phyloP scores from a whole-genome alignment of 2,797 vertebrate species.

The Enteromius trimaculatus region DNA sequence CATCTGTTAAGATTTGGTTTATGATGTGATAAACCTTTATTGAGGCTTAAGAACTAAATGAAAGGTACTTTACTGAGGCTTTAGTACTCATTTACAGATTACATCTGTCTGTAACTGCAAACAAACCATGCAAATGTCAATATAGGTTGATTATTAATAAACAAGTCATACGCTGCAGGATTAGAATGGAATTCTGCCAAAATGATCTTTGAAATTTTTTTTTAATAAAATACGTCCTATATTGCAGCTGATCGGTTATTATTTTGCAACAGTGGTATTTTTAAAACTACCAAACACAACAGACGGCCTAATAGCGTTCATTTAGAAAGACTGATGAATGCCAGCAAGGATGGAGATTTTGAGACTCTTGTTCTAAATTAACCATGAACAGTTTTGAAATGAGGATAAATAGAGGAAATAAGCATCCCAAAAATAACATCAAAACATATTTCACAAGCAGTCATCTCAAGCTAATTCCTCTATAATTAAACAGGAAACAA shows the following conservation, averaged over 20 bases:
- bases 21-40: constrained; percentile 53
- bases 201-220: neutral
- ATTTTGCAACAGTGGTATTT: constrained; percentile 28
- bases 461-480: constrained; percentile 36
- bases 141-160: constrained; percentile 24
- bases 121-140: constrained; percentile 14
- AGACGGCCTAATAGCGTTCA: constrained; percentile 55
- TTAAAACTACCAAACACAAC: constrained; percentile 29
- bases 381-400: constrained; percentile 44
- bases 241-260: constrained; percentile 19
- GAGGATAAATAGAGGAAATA: constrained; percentile 47
- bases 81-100: constrained; percentile 45
- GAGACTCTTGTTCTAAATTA: constrained; percentile 50
- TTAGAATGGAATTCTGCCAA: neutral
- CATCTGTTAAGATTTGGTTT: constrained; percentile 48
- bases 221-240: neutral
- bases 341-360: constrained; percentile 36
- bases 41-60: constrained; percentile 38
- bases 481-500: constrained; percentile 48
- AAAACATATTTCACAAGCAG: constrained; percentile 38
- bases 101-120: constrained; percentile 5
- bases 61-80: constrained; percentile 30
- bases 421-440: constrained; percentile 46
- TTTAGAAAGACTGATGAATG: constrained; percentile 55
- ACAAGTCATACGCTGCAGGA: constrained; percentile 7